Conservation (phyloP, 2,797 vertebrate species). For the Parambassis ranga region DNA sequence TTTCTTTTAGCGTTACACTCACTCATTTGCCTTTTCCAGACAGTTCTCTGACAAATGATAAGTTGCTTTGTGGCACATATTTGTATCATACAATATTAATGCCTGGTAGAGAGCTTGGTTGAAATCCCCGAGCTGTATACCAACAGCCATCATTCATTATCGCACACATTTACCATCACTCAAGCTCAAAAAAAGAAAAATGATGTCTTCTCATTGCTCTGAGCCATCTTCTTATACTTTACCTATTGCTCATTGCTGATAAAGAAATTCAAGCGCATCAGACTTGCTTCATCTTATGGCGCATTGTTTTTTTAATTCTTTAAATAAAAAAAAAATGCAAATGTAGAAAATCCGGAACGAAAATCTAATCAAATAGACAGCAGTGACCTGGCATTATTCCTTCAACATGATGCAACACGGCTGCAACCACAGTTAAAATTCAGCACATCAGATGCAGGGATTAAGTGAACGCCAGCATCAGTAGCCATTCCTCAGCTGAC, state of each 20-base stretch:
- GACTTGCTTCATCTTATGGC: neutral
- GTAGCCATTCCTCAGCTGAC: slow-evolving; percentile 9
- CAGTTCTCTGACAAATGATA: slow-evolving; percentile 20
- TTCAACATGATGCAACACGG: slow-evolving; percentile 69
- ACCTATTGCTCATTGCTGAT: neutral
- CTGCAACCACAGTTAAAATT: slow-evolving; percentile 60
- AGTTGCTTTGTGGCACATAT: slow-evolving; percentile 19
- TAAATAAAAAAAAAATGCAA: slow-evolving; percentile 30
- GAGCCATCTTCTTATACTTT: neutral
- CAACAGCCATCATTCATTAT: slow-evolving; percentile 9
- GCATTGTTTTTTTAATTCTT: neutral
- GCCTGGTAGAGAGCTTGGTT: neutral
- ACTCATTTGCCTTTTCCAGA: slow-evolving; percentile 20
- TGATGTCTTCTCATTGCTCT: neutral
- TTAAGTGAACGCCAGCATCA: slow-evolving; percentile 49
- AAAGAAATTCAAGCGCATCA: neutral
- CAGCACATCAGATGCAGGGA: slow-evolving; percentile 32
- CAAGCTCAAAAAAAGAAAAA: neutral
- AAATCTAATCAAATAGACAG: slow-evolving; percentile 37
- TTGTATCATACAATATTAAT: slow-evolving; percentile 31
- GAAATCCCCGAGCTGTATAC: neutral
- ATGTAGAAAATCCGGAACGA: neutral
- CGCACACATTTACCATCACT: neutral
- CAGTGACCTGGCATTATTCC: slow-evolving; percentile 43
- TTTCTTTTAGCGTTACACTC: slow-evolving; percentile 15